These are phyloP conservation scores for Vesta saturnalis DNA, from an alignment of 2,888 invertebrate genomes.

Conservation along the genomic window DNA sequence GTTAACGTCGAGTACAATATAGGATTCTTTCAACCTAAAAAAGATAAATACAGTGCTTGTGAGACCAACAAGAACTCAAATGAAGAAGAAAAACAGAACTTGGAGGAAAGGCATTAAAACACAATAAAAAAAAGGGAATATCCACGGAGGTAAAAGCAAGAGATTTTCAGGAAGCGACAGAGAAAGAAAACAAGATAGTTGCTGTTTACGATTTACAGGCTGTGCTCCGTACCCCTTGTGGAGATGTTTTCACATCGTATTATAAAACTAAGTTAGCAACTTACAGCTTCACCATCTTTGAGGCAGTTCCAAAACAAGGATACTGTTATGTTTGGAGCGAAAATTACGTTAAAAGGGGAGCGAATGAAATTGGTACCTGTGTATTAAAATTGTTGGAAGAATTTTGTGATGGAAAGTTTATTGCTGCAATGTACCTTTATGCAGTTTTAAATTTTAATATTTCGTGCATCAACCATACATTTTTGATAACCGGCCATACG, in stretches of 20 bases:
- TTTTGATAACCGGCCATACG: too few relatives aligned
- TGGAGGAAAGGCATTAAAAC: too few relatives aligned
- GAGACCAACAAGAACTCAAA: too few relatives aligned
- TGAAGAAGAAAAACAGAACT: too few relatives aligned
- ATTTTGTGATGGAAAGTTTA: not conserved
- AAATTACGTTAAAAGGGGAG: not conserved
- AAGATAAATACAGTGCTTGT: not conserved
- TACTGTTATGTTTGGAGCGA: constrained; percentile 6
- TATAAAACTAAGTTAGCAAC: not conserved
- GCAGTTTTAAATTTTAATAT: not conserved
- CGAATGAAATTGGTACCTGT: constrained; percentile 4
- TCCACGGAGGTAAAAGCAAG: too few relatives aligned
- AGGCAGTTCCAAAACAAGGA: not conserved
- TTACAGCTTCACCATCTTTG: not conserved
- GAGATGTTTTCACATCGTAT: not conserved
- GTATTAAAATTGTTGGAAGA: not conserved
- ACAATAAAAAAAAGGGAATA: too few relatives aligned
- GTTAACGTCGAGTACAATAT: not conserved
- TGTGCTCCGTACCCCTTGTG: not conserved
- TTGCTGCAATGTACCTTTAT: not conserved
- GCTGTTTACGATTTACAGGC: constrained; percentile 1
- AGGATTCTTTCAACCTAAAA: not conserved
- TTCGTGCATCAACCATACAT: not conserved
- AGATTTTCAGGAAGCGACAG: not conserved
- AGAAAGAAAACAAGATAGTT: not conserved